A percentile compares a stretch with the other conserved stretches of the same genome.
These are phyloP conservation scores for Pocillopora damicornis DNA, from an alignment of 64 coral and sea anemone species.

Conservation along the genomic window DNA sequence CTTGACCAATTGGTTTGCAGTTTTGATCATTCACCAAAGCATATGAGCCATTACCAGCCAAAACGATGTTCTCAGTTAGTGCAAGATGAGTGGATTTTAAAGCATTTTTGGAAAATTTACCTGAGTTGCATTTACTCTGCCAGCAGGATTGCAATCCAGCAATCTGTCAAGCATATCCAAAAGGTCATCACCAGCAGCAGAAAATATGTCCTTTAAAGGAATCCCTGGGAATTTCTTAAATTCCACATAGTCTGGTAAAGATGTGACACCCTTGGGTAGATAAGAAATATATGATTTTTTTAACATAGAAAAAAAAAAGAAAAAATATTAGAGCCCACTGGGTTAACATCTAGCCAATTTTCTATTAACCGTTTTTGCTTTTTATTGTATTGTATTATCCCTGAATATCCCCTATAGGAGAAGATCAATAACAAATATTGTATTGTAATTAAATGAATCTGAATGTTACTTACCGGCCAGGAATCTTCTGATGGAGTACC, in stretches of 20 bases:
- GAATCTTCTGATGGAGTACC: constrained; percentile 89
- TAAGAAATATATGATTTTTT: background rate
- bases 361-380: too few species aligned
- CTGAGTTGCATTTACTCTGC: constrained; percentile 90
- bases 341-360: too few species aligned
- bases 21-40: too few species aligned
- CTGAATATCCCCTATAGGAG: too few species aligned
- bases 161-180: constrained; percentile 90
- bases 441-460: too few species aligned
- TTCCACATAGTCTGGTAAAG: constrained; percentile 93
- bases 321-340: too few species aligned
- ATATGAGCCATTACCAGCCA: background rate
- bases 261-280: constrained; percentile 60
- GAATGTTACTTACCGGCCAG: constrained; percentile 77
- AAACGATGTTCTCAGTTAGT: background rate
- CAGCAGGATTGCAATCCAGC: constrained; percentile 86
- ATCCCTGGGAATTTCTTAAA: constrained; percentile 93
- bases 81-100: too few species aligned
- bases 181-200: constrained; percentile 96
- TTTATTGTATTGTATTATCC: too few species aligned
- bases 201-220: constrained; percentile 94
- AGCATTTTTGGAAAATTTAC: constrained; percentile 20
- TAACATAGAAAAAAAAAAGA: too few species aligned
- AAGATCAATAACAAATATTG: too few species aligned
- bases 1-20: too few species aligned